Evolutionary conservation across 1,140 invertebrate genomes (phyloP).

Genomic region (Amyelois transitella): DNA sequence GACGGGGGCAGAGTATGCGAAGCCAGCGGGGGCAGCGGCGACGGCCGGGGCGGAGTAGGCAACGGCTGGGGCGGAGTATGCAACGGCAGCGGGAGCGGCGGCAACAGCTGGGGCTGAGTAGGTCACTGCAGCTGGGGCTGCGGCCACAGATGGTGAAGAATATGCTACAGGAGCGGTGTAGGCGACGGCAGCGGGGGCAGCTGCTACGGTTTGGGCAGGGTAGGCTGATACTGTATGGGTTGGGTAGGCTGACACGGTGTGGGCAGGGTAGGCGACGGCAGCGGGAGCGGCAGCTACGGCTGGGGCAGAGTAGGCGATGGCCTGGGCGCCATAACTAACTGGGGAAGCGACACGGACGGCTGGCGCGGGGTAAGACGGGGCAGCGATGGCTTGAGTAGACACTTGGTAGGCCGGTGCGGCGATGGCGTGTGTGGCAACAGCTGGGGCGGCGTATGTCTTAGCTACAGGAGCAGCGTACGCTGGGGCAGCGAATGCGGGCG

Average conservation of each 20-base stretch:
- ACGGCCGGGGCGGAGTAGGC: slow-evolving; percentile 2
- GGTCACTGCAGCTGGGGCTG: background rate
- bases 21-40: background rate
- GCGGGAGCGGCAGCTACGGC: background rate
- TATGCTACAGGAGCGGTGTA: background rate
- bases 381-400: background rate
- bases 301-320: background rate
- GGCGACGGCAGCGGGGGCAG: background rate
- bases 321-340: background rate
- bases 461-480: background rate
- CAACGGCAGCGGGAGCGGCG: background rate
- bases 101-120: background rate
- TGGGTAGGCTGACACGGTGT: background rate
- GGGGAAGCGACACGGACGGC: background rate
- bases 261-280: background rate
- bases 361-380: background rate
- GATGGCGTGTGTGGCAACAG: background rate
- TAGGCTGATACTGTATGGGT: background rate
- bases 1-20: background rate
- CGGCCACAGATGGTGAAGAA: background rate
- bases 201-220: background rate
- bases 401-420: background rate
- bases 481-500: background rate
- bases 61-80: slow-evolving; percentile 4
- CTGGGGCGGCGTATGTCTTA: background rate